These are phyloP conservation scores for Elysia chlorotica DNA, from an alignment of 1,140 invertebrate genomes.

Conservation along the genomic window DNA sequence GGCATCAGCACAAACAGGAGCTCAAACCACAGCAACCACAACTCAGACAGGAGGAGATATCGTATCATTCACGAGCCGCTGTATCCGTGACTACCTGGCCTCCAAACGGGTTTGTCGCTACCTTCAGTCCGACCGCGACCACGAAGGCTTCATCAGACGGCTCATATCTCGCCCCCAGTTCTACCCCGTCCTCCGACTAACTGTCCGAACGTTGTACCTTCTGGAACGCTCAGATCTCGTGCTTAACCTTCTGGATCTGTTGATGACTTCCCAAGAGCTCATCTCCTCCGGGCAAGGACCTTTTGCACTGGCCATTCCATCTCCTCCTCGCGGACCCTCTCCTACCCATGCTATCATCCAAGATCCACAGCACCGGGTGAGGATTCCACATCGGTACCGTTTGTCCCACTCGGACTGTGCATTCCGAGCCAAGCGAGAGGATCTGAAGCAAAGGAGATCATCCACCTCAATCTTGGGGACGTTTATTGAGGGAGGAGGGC, in stretches of 20 bases:
- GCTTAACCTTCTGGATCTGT: constrained; percentile 19
- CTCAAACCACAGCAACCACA: no score
- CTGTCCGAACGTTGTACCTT: constrained; percentile 24
- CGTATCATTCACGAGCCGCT: constrained; percentile 29
- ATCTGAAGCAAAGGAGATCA: constrained; percentile 10
- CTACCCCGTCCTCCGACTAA: constrained; percentile 24
- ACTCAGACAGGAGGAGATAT: constrained; percentile 9
- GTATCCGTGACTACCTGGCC: constrained; percentile 35
- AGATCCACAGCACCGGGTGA: not conserved
- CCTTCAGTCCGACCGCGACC: constrained; percentile 23
- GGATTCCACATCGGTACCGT: constrained; percentile 1
- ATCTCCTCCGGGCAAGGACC: not conserved
- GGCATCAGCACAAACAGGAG: no score
- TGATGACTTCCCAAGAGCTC: constrained; percentile 22
- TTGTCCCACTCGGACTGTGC: constrained; percentile 8
- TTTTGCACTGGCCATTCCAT: not conserved
- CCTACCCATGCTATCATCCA: not conserved
- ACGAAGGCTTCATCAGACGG: constrained; percentile 22
- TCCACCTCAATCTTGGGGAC: constrained; percentile 15
- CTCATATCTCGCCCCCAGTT: constrained; percentile 27
- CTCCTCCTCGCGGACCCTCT: constrained; percentile 1
- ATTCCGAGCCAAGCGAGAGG: constrained; percentile 17
- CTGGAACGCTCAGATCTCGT: constrained; percentile 23
- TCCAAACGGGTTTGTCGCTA: constrained; percentile 28
- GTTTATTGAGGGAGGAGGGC: not conserved